These are phyloP conservation scores for Chrysolina haemoptera DNA, from an alignment of 2,888 invertebrate species.

Conservation along the genomic window DNA sequence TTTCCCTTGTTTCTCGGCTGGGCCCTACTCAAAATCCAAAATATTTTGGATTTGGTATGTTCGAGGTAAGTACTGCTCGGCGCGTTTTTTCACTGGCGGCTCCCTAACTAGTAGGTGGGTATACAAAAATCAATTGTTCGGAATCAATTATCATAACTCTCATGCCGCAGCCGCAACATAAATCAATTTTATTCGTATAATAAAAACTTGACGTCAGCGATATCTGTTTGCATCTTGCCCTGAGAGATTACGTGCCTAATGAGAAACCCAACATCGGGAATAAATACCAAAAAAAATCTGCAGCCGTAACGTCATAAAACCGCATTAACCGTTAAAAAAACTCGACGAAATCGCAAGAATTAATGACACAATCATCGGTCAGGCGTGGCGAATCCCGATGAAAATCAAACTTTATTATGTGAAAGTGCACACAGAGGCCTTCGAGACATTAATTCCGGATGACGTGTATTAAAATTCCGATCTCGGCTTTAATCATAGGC, in stretches of 20 bases:
- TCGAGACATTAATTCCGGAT: conserved; percentile 64
- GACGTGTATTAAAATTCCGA: conserved; percentile 68
- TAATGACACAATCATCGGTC: conserved; percentile 41
- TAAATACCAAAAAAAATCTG: conserved; percentile 11
- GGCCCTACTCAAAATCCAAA: no score
- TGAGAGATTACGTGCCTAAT: conserved; percentile 11
- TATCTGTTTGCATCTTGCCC: conserved; percentile 9
- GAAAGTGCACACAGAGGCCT: conserved; percentile 33
- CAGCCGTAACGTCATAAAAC: conserved; percentile 6
- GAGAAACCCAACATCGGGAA: conserved; percentile 5
- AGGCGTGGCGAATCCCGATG: conserved; percentile 42
- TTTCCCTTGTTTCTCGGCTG: no score
- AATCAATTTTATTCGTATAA: background rate
- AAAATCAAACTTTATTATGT: conserved; percentile 43
- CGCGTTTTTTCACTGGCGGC: no score
- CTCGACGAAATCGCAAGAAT: conserved; percentile 41
- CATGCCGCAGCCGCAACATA: background rate
- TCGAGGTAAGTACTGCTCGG: no score
- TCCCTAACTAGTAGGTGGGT: no score
- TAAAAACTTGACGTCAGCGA: background rate
- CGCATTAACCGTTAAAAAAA: conserved; percentile 26
- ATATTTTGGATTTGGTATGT: no score
- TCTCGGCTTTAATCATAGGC: conserved; percentile 65
- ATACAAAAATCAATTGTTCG: no score
- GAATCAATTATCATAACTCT: background rate